Conservation (phyloP, 2,888 invertebrate genomes). For the Tupiocoris notatus region DNA sequence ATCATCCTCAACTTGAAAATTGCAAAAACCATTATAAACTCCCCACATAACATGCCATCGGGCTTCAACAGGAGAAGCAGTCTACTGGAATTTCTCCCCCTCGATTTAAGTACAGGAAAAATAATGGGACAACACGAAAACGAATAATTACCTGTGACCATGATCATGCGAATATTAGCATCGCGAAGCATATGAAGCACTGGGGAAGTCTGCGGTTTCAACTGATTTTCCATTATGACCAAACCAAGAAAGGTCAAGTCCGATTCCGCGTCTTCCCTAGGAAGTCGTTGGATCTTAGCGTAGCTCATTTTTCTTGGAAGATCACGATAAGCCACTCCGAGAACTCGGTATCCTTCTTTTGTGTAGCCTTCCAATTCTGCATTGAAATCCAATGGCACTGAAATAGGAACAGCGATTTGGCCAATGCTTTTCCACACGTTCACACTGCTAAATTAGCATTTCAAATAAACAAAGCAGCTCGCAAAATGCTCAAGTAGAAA, state of each 20-base stretch:
- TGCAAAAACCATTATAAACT: no score
- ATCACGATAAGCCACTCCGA: constrained; percentile 79
- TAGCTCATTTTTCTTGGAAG: constrained; percentile 66
- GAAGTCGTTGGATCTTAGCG: constrained; percentile 71
- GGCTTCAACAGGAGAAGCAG: no score
- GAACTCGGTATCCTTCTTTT: constrained; percentile 88
- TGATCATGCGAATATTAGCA: constrained; percentile 87
- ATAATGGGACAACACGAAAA: no score
- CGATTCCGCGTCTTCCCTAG: constrained; percentile 75
- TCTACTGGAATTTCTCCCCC: no score
- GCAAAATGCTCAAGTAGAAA: no score
- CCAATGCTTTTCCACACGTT: no score
- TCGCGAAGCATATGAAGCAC: constrained; percentile 76
- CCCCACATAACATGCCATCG: no score
- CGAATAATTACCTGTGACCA: constrained; percentile 98
- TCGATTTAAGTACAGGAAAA: no score
- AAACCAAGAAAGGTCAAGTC: constrained; percentile 82
- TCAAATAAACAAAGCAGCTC: no score
- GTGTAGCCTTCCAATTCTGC: constrained; percentile 80
- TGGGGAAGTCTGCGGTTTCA: constrained; percentile 83
- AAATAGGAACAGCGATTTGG: constrained; percentile 48
- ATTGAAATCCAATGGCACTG: constrained; percentile 77
- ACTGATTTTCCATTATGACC: constrained; percentile 89
- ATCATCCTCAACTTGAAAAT: no score
- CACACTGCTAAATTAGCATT: no score